Evolutionary conservation across 2,113 vertebrate genomes (phyloP), one percentile per base, ranked within the genome.

Genomic region (Phaethornis superciliosus): DNA sequence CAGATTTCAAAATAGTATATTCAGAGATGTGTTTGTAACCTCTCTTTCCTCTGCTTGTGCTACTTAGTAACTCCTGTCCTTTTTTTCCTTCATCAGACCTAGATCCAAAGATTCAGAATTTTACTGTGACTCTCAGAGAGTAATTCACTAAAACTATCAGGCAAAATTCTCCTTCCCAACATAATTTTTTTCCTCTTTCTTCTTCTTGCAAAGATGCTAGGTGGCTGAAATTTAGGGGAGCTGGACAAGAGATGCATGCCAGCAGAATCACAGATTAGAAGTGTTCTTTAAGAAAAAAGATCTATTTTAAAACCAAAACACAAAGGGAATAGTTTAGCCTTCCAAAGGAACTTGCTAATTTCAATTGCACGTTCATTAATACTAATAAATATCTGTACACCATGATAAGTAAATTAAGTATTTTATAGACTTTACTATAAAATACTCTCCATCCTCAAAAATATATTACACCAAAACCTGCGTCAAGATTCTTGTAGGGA

Each of bases 311-410:
- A 94, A 85, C 12, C 75, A 79, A 91, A 89, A 49, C 46, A 70
- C 59, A 91, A 82, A 85, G 18, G 20, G 18, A 81, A 77, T 40
- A 52, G 17, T 91, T 83, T 80, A 83, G 33, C 33, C 81, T 96
- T 91, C 32, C 14, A 63, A 76, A 33, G 26, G 27, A 89, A 15
- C 12, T 20, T 77, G 18, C 8, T 85, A 91, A 95, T 96, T 93
- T 91, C 56, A 94, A 85, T 95, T 95, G 90, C 11, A 28, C 2
- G 9, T 56, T 86, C 71, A 85, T 95, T 82, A 96, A 93, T 94
- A 96, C 90, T 91, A 94, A 87, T 87, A 93, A 86, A 89, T 79
- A 83, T 23, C 56, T 56, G 14, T 68, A 71, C 32, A 55, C 9
- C 19, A 19, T 56, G 27, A 42, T 44, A 85, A 85, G 47, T 63